Conservation (phyloP, 2,797 vertebrate species). For the Cichlasoma orientale region DNA sequence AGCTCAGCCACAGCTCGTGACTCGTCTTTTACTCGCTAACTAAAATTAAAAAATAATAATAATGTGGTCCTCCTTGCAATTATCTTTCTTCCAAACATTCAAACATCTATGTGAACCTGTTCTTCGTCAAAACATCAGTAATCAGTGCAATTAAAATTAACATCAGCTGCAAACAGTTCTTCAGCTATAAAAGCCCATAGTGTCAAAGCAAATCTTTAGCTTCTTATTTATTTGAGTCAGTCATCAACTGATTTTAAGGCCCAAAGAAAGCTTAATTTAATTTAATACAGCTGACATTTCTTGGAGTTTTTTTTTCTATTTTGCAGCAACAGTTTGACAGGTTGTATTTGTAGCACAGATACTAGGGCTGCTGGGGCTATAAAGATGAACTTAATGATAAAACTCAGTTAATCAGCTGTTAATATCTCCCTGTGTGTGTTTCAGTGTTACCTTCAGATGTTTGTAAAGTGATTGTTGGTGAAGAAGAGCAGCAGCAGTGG, state of each 20-base stretch:
- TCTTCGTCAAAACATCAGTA: too few relatives aligned
- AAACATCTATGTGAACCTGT: too few relatives aligned
- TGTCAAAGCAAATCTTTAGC: too few relatives aligned
- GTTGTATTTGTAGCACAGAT: not conserved
- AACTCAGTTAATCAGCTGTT: not conserved
- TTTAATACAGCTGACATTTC: not conserved
- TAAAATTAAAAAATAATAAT: too few relatives aligned
- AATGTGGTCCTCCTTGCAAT: too few relatives aligned
- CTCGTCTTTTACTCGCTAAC: too few relatives aligned
- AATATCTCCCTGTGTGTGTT: not conserved
- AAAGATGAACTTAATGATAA: not conserved
- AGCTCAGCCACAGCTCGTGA: too few relatives aligned
- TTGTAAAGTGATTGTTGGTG: not conserved
- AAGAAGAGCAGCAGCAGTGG: not conserved
- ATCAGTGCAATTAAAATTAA: too few relatives aligned
- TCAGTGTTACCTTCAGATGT: constrained; percentile 3
- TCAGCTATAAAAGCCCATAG: too few relatives aligned
- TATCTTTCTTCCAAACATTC: too few relatives aligned
- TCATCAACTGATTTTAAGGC: not conserved
- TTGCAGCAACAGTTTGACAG: not conserved
- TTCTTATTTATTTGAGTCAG: not conserved
- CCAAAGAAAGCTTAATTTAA: not conserved
- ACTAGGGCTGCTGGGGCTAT: not conserved
- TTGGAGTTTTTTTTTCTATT: not conserved
- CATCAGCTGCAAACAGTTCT: too few relatives aligned